phyloP scores from a whole-genome alignment of 2,113 vertebrate species.

The human (Homo sapiens) region DNA sequence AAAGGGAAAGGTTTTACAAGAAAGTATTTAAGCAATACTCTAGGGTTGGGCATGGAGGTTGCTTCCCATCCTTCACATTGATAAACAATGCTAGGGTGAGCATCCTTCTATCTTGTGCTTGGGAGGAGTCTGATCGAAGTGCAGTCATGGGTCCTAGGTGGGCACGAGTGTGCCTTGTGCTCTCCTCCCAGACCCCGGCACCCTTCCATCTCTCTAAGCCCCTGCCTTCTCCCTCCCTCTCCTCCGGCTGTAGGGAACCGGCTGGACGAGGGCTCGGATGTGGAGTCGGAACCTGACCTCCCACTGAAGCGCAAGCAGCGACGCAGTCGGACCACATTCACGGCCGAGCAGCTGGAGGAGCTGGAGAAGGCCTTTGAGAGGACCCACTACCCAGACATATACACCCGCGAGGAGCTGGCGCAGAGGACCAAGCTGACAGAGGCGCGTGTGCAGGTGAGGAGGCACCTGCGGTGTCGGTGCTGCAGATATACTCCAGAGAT shows the following conservation, averaged over 20 bases:
- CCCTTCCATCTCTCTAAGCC: background rate
- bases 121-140: rapidly evolving
- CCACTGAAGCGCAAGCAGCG: slow-evolving; percentile 98
- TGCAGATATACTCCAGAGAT: rapidly evolving
- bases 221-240: rapidly evolving
- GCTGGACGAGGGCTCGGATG: slow-evolving; percentile 95
- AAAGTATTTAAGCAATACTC: background rate
- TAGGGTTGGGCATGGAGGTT: background rate
- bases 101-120: background rate
- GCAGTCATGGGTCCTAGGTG: background rate
- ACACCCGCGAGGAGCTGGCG: slow-evolving; percentile 97
- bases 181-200: background rate
- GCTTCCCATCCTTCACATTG: background rate
- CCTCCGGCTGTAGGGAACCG: slow-evolving; percentile 89
- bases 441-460: slow-evolving; percentile 95
- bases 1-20: background rate
- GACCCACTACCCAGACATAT: slow-evolving; percentile 99
- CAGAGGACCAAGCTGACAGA: slow-evolving; percentile 99
- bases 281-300: slow-evolving; percentile 97
- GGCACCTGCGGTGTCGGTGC: rapidly evolving
- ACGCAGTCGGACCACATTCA: slow-evolving; percentile 98
- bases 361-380: slow-evolving; percentile 99
- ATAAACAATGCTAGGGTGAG: rapidly evolving
- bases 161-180: rapidly evolving
- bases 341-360: slow-evolving; percentile 98